Percentiles rank a stretch among this genome's conserved stretches.
phyloP scores from a whole-genome alignment of 1,140 invertebrate species.

The Bombus impatiens region DNA sequence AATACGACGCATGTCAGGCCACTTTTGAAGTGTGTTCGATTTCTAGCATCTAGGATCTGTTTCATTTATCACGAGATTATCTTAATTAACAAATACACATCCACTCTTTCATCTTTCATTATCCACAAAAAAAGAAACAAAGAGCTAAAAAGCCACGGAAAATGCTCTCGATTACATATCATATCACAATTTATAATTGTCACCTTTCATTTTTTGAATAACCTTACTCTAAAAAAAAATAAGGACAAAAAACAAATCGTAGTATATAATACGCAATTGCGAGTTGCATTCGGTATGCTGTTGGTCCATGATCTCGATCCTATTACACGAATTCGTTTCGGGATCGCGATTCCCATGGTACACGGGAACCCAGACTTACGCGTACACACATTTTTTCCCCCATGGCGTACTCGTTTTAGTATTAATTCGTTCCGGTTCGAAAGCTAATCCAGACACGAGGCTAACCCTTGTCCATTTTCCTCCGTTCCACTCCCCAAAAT shows the following conservation, averaged over 20 bases:
- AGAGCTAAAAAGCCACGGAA: too few relatives aligned
- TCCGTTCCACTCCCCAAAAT: conserved; percentile 59
- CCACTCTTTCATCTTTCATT: too few relatives aligned
- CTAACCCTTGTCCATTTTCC: conserved; percentile 70
- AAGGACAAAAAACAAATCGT: not conserved
- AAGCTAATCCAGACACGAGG: conserved; percentile 67
- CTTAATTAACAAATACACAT: too few relatives aligned
- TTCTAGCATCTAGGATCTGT: not conserved
- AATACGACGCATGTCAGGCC: not conserved
- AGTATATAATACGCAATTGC: not conserved
- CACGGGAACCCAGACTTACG: not conserved
- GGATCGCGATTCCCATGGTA: not conserved
- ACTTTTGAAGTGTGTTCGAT: not conserved
- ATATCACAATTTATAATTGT: too few relatives aligned
- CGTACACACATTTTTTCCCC: not conserved
- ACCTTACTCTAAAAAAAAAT: not conserved
- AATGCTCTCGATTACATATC: too few relatives aligned
- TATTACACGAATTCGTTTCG: conserved; percentile 4
- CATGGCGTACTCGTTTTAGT: conserved; percentile 47
- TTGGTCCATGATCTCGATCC: not conserved
- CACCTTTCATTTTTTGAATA: too few relatives aligned
- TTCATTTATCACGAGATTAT: too few relatives aligned
- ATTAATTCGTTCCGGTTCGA: conserved; percentile 67
- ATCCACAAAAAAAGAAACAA: too few relatives aligned
- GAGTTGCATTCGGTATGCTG: not conserved